Percentiles rank a stretch among this genome's conserved stretches.
phyloP scores from a whole-genome alignment of 1,140 invertebrate species.

The Drosophila athabasca region DNA sequence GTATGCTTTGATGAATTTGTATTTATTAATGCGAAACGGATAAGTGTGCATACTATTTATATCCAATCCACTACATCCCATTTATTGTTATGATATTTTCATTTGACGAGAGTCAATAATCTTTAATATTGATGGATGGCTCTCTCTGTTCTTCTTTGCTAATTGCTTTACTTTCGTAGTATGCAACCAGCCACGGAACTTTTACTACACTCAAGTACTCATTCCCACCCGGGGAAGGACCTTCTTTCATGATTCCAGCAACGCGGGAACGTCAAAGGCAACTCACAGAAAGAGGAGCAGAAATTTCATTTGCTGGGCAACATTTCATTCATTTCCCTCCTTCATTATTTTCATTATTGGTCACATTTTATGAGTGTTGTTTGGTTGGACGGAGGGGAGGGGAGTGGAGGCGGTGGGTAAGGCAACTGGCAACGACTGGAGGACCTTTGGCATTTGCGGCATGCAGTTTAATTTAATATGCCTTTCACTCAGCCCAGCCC shows the following conservation, averaged over 20 bases:
- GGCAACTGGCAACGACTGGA: no score
- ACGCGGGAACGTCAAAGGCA: background rate
- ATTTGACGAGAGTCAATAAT: no score
- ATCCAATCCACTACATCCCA: no score
- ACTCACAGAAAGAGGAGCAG: slow-evolving; percentile 9
- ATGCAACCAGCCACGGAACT: no score
- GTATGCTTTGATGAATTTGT: no score
- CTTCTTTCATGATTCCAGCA: background rate
- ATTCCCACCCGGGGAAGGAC: background rate
- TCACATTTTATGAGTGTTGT: slow-evolving; percentile 69
- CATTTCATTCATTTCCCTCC: slow-evolving; percentile 53
- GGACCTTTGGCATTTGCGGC: slow-evolving; percentile 57
- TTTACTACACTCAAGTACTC: background rate
- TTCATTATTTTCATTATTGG: slow-evolving; percentile 74
- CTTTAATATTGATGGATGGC: no score
- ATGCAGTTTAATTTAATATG: slow-evolving; percentile 73
- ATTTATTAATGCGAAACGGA: no score
- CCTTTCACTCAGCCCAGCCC: slow-evolving; percentile 7
- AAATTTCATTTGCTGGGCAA: slow-evolving; percentile 38
- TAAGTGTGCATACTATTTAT: no score
- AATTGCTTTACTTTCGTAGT: no score
- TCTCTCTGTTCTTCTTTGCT: no score
- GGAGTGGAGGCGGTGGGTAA: background rate
- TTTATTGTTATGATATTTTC: no score
- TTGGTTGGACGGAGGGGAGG: background rate